Base-by-base conservation (phyloP, 2,888 invertebrate genomes). In the Siphlonurus alternatus region DNA sequence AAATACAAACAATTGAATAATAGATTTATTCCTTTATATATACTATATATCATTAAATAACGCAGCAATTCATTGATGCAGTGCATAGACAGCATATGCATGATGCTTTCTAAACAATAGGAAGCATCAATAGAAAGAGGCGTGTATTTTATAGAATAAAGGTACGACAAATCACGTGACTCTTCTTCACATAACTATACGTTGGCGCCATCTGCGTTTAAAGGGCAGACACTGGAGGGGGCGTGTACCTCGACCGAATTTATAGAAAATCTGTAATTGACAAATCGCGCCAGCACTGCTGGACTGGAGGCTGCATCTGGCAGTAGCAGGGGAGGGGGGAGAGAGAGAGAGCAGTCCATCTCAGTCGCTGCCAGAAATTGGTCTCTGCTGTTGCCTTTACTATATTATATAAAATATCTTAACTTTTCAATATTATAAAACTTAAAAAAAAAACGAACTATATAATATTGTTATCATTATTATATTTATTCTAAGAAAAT, bases 251-350 rank as follows among this genome's bases (percentile, higher is more conserved):
- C 38, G 7, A 22, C 19, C 22, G 56, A 20, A 56, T 56, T 56
- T 56, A 56, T 56, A 56, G 56, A 56, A 56, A 56, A 20, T 22
- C 19, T 56, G 56, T 56, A 56, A 56, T 56, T 56, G 56, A 56
- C 56, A 56, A 56, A 56, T 10, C 56, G 22, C 56, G 19, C n/a
- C 19, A 10, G 5, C 7, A 56, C 53, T 22, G n/a, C 7, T 22
- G 56, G 56, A 56, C 56, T 20, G n/a, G 20, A n/a, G 56, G 22
- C 56, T 56, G 56, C 20, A 5, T 56, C 56, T 56, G 56, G 56
- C 56, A 38, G 38, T 38, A 38, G 38, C 5, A 56, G n/a, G 56
- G n/a, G 56, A n/a, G 56, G n/a, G 19, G n/a, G 7, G 7, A 56
- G 7, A n/a, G n/a, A 22, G n/a, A n/a, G 22, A n/a, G 20, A 22